Evolutionary conservation across 2,797 vertebrate genomes (phyloP), one percentile per base, ranked within the genome.

Genomic region (Anguilla marmorata): DNA sequence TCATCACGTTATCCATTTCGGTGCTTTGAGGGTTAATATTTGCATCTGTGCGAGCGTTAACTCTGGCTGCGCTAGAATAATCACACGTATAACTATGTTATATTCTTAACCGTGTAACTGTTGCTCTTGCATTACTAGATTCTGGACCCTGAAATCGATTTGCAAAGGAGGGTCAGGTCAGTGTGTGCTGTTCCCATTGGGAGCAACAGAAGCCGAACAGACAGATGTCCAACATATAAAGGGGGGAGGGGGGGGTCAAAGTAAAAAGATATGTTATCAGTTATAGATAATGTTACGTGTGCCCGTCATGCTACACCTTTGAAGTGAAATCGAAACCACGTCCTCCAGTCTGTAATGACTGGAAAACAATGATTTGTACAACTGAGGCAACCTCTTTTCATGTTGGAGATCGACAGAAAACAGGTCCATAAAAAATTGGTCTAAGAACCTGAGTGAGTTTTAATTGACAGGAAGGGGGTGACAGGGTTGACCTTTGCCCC

Each of bases 401-500:
- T 87, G 69, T 88, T 87, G 87, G 41, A 83, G 90, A 88, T 74
- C 85, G 89, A 86, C 87, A 86, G 87, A 74, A 82, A 84, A 91
- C 90, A 85, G 80, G 48, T 63, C 48, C 58, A n/a, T n/a, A 91
- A 91, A 88, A 89, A 74, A 74, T 74, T 89, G 90, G 87, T 56
- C 82, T 30, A 45, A 82, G 90, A 87, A 88, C 88, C 80, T 90
- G 91, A 93, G 90, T 91, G 88, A 89, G 88, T 92, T 93, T 92
- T 93, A 91, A 92, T 93, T 93, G 92, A 93, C 92, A 92, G 90
- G 89, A 89, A 84, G 88, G 37, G 90, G 90, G 89, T 52, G 88
- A 89, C 14, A 11, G 86, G 85, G 76, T 45, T 89, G 90, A 91
- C 76, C 92, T 91, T 85, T 91, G 88, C 91, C 89, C 80, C 33